Evolutionary conservation across 2,113 vertebrate genomes (phyloP).

Genomic region (Chloropsis hardwickii): DNA sequence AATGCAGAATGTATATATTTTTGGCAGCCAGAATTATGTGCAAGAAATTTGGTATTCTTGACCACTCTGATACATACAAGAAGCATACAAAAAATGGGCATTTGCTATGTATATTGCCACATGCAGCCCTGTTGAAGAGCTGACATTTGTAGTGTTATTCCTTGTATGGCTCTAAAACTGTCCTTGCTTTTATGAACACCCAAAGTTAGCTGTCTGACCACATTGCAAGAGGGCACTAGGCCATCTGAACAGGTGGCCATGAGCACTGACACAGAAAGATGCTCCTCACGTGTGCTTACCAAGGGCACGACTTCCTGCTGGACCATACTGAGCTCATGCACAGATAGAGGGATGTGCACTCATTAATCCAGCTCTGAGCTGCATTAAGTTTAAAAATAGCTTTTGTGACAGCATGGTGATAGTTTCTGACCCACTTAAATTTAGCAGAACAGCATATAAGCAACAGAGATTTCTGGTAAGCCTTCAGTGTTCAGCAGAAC

Average conservation of each 20-base stretch:
- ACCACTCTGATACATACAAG: neutral
- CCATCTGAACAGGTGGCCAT: conserved; percentile 31
- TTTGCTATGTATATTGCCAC: neutral
- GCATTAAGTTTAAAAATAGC: conserved; percentile 67
- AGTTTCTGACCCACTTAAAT: conserved; percentile 65
- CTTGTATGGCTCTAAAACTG: neutral
- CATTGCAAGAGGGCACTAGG: conserved; percentile 9
- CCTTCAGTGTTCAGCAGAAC: neutral
- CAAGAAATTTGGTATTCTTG: neutral
- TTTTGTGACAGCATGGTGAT: conserved; percentile 34
- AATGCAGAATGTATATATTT: neutral
- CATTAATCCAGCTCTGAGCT: conserved; percentile 54
- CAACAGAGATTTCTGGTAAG: conserved; percentile 1
- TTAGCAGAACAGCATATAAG: conserved; percentile 21
- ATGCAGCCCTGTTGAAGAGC: neutral
- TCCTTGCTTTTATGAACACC: neutral
- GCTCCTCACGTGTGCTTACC: neutral
- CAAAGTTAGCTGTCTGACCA: conserved; percentile 19
- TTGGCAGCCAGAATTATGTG: neutral
- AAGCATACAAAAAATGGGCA: neutral
- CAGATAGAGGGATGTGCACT: neutral
- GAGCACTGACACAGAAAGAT: conserved; percentile 42
- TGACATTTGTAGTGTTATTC: neutral
- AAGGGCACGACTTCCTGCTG: neutral
- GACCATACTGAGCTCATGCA: neutral